Conservation (phyloP, 2,113 vertebrate genomes). For the Madoqua kirkii region DNA sequence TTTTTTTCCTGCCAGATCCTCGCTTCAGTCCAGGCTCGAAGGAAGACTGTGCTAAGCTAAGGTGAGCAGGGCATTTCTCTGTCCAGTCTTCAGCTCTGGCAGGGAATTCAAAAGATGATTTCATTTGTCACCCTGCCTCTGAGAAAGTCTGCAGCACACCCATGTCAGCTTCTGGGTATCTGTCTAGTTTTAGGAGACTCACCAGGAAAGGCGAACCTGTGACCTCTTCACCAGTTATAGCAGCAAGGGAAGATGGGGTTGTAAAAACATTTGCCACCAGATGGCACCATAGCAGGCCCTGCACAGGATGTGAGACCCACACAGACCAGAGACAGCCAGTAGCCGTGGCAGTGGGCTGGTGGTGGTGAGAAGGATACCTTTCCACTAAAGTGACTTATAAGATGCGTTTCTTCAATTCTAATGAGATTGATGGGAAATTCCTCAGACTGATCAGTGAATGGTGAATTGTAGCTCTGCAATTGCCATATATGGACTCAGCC, state of each 20-base stretch:
- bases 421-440: background rate
- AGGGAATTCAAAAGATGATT: background rate
- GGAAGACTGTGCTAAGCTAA: background rate
- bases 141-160: background rate
- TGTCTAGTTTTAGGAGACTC: background rate
- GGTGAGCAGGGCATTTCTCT: background rate
- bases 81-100: background rate
- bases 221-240: background rate
- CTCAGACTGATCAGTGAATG: background rate
- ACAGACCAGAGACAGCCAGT: background rate
- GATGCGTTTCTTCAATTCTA: background rate
- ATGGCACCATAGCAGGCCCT: background rate
- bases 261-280: background rate
- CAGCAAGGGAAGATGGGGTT: background rate
- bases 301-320: accelerated
- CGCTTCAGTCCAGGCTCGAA: background rate
- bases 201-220: background rate
- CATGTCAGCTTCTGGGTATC: background rate
- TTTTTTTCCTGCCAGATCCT: background rate
- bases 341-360: background rate
- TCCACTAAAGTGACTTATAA: background rate
- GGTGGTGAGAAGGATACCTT: background rate
- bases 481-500: background rate
- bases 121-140: background rate
- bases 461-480: background rate